Percentiles rank a stretch among this genome's conserved stretches.
These are phyloP conservation scores for Forbesichthys agassizii DNA, from an alignment of 2,113 vertebrate species.

Conservation along the genomic window DNA sequence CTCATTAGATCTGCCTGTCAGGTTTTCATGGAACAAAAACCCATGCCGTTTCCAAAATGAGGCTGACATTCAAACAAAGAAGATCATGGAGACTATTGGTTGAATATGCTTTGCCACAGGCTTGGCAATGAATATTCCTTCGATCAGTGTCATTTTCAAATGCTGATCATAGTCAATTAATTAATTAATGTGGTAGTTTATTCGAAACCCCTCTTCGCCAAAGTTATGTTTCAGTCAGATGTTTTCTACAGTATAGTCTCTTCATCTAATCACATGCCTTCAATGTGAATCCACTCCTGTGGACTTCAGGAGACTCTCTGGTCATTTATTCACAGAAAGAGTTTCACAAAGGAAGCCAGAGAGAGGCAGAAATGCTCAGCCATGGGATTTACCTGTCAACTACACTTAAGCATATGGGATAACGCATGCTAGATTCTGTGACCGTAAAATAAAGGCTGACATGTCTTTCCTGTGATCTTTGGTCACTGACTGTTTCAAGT, in stretches of 20 bases:
- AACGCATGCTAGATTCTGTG: constrained; percentile 28
- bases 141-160: constrained; percentile 3
- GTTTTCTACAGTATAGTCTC: neutral
- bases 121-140: constrained; percentile 11
- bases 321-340: constrained; percentile 40
- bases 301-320: constrained; percentile 35
- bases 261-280: too few species aligned
- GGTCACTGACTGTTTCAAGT: constrained; percentile 37
- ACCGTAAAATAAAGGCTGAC: constrained; percentile 54
- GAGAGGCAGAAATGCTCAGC: constrained; percentile 53
- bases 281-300: neutral
- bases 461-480: constrained; percentile 39
- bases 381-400: constrained; percentile 66
- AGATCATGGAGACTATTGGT: constrained; percentile 31
- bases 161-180: constrained; percentile 3
- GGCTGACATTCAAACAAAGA: constrained; percentile 36
- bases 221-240: constrained; percentile 21
- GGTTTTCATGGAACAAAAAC: constrained; percentile 56
- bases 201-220: constrained; percentile 12
- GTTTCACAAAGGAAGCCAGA: constrained; percentile 43
- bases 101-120: constrained; percentile 23
- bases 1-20: constrained; percentile 65
- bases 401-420: constrained; percentile 47
- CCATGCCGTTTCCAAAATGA: constrained; percentile 38
- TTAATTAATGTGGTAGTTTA: constrained; percentile 5